Percentiles rank a stretch among this genome's conserved stretches.
These are phyloP conservation scores for Luehdorfia chinensis DNA, from an alignment of 1,140 invertebrate genomes.

Conservation along the genomic window DNA sequence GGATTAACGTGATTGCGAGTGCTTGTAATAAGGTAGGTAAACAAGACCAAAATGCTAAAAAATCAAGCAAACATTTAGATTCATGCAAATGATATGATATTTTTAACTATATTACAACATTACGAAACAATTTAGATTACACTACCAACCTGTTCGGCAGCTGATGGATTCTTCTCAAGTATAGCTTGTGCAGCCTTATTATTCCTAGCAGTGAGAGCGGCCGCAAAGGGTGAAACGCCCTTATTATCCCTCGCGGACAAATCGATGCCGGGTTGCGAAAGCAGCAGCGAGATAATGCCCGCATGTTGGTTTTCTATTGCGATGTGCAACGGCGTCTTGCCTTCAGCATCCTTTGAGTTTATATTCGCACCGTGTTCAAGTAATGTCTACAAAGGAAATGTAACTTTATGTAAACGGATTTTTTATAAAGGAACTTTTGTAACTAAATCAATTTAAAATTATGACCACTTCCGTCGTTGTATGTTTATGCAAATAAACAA, in stretches of 20 bases:
- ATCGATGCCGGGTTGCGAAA: constrained; percentile 91
- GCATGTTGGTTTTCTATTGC: constrained; percentile 95
- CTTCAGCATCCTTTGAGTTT: constrained; percentile 90
- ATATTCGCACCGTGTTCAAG: constrained; percentile 94
- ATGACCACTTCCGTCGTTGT: too few species aligned
- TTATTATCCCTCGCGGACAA: constrained; percentile 89
- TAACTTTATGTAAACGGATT: too few species aligned
- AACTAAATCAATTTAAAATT: too few species aligned
- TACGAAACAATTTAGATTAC: too few species aligned
- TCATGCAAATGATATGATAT: too few species aligned
- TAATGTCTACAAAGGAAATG: constrained; percentile 80
- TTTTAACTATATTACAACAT: too few species aligned
- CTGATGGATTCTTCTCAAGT: constrained; percentile 90
- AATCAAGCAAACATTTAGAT: too few species aligned
- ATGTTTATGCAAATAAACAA: too few species aligned
- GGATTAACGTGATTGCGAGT: too few species aligned
- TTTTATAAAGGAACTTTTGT: too few species aligned
- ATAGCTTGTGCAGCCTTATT: constrained; percentile 96
- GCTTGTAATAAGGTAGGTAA: too few species aligned
- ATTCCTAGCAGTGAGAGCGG: constrained; percentile 92
- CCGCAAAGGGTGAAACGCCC: constrained; percentile 93
- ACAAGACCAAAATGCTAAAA: too few species aligned
- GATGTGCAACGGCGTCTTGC: constrained; percentile 93
- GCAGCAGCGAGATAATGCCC: constrained; percentile 89
- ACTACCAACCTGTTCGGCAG: constrained; percentile 97